These are phyloP conservation scores for Cercopithecus petaurista DNA, from an alignment of 2,797 vertebrate species.

Conservation along the genomic window DNA sequence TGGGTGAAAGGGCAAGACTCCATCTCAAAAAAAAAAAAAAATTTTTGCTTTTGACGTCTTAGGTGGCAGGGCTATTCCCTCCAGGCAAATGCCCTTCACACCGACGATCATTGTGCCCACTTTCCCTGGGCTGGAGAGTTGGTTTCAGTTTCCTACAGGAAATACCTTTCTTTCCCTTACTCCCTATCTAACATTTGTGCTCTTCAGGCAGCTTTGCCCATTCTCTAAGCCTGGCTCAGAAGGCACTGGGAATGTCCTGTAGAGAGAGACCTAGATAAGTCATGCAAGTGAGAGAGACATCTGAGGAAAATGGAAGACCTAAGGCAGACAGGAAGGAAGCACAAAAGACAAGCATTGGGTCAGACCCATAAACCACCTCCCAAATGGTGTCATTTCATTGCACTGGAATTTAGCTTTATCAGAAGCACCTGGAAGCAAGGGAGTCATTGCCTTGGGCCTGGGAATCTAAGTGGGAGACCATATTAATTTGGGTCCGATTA, in stretches of 20 bases:
- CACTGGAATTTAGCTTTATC: constrained; percentile 11
- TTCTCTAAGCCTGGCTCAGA: constrained; percentile 6
- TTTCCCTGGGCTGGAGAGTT: not conserved
- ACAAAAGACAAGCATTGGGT: not conserved
- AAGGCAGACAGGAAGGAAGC: not conserved
- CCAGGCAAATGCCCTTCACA: not conserved
- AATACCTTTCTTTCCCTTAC: not conserved
- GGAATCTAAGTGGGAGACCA: not conserved
- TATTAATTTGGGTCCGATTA: not conserved
- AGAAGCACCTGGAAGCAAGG: not conserved
- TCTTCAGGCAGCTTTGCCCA: not conserved
- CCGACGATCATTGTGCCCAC: not conserved
- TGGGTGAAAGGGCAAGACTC: no score
- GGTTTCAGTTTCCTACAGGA: not conserved
- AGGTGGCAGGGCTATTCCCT: not conserved
- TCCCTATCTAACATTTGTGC: not conserved
- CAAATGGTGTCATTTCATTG: not conserved
- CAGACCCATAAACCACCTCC: not conserved
- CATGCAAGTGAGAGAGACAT: not conserved
- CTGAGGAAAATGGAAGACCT: not conserved
- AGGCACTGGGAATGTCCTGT: not conserved
- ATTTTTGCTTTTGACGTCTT: not conserved
- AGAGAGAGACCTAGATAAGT: not conserved
- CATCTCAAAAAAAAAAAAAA: no score
- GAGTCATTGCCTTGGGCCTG: not conserved